phyloP scores from a whole-genome alignment of 2,888 invertebrate genomes.

The Tuberolachnus salignus region DNA sequence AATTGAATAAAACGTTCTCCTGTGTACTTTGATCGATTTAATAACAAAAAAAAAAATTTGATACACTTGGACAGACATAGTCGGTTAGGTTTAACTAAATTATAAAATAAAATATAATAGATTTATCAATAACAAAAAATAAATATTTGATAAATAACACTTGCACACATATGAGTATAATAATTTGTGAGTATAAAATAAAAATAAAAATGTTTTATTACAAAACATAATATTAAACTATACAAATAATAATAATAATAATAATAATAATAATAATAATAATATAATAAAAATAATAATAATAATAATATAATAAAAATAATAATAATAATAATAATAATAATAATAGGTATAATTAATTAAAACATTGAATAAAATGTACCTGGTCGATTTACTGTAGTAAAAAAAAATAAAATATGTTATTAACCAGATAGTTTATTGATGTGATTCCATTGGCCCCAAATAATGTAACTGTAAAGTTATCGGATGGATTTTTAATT shows the following conservation, averaged over 20 bases:
- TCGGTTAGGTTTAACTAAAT: background rate
- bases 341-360: background rate
- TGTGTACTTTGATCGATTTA: background rate
- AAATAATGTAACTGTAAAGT: background rate
- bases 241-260: background rate
- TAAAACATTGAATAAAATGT: background rate
- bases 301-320: background rate
- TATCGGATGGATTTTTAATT: too few relatives aligned
- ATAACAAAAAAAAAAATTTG: too few relatives aligned
- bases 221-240: background rate
- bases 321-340: background rate
- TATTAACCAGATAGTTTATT: conserved; percentile 1
- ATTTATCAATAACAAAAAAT: conserved; percentile 4
- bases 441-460: background rate
- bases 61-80: too few relatives aligned
- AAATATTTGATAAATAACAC: conserved; percentile 17
- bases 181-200: conserved; percentile 27
- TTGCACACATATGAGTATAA: conserved; percentile 5
- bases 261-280: background rate
- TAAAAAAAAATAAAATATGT: background rate
- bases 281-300: background rate
- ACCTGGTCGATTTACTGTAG: too few relatives aligned
- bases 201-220: conserved; percentile 21
- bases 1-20: background rate
- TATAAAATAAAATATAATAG: background rate